Percentiles rank a stretch among this genome's conserved stretches.
Evolutionary conservation across 2,113 vertebrate genomes (phyloP).

Genomic region (Mohoua ochrocephala): DNA sequence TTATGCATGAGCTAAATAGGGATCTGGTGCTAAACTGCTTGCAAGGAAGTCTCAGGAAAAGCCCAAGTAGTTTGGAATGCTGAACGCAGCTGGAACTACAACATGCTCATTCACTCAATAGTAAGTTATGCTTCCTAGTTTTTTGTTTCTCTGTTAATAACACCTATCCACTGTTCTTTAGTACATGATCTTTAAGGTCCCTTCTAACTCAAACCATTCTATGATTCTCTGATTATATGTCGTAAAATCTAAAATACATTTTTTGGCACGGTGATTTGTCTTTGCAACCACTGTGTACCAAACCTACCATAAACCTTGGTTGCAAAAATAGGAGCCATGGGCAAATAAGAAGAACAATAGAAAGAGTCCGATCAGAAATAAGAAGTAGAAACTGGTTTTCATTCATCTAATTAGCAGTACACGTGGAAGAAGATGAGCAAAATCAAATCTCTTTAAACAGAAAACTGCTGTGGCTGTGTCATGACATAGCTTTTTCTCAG

Average conservation of each 20-base stretch:
- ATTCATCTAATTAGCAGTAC: neutral
- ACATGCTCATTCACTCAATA: neutral
- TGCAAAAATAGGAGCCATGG: neutral
- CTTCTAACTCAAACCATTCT: neutral
- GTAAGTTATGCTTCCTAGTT: neutral
- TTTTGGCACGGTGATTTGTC: neutral
- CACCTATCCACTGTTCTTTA: neutral
- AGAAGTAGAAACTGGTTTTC: neutral
- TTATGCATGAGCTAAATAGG: neutral
- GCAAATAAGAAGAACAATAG: neutral
- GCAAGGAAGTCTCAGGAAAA: neutral
- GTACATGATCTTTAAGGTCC: neutral
- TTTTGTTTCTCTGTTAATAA: neutral
- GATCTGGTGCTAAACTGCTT: neutral
- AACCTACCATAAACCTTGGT: neutral
- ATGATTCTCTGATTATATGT: neutral
- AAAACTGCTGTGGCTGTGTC: neutral
- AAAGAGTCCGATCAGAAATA: neutral
- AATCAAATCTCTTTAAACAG: neutral
- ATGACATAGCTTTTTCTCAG: neutral
- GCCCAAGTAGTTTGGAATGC: neutral
- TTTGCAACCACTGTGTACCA: neutral
- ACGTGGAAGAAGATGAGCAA: neutral
- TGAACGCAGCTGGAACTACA: neutral
- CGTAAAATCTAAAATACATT: neutral